Conservation (phyloP, 2,888 invertebrate species). For the Rapana venosa region DNA sequence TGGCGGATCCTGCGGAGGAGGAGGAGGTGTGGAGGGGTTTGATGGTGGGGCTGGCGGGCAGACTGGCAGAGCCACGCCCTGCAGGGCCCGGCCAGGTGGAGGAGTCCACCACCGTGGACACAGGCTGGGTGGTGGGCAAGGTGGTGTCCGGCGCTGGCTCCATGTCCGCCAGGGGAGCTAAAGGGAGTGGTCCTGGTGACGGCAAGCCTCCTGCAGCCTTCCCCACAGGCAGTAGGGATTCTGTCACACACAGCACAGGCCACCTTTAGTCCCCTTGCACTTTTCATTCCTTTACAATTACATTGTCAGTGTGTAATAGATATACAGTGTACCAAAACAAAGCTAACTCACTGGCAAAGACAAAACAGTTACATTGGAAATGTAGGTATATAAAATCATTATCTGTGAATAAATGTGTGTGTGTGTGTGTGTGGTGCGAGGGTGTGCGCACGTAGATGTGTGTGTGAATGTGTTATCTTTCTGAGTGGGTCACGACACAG, state of each 20-base stretch:
- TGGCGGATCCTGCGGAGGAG: conserved; percentile 12
- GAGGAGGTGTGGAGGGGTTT: conserved; percentile 30
- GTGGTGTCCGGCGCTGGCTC: conserved; percentile 33
- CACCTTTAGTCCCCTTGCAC: too few species aligned
- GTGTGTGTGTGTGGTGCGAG: neutral
- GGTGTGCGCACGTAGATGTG: neutral
- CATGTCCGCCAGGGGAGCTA: conserved; percentile 21
- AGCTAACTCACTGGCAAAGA: too few species aligned
- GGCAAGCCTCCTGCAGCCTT: neutral
- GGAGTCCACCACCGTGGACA: conserved; percentile 26
- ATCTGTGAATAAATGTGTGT: too few species aligned
- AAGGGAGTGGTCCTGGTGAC: neutral
- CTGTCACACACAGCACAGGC: neutral
- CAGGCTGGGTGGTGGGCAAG: neutral
- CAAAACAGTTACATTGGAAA: too few species aligned
- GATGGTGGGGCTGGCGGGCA: conserved; percentile 38
- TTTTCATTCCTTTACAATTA: too few species aligned
- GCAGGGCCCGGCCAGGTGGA: conserved; percentile 34
- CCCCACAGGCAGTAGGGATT: neutral
- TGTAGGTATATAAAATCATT: too few species aligned
- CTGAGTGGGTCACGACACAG: too few species aligned
- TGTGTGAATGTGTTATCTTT: neutral
- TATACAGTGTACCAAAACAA: too few species aligned
- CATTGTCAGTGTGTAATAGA: too few species aligned
- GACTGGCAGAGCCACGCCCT: conserved; percentile 38